Percentiles rank a stretch among this genome's conserved stretches.
phyloP scores from a whole-genome alignment of 2,113 vertebrate species.

The Litocranius walleri region DNA sequence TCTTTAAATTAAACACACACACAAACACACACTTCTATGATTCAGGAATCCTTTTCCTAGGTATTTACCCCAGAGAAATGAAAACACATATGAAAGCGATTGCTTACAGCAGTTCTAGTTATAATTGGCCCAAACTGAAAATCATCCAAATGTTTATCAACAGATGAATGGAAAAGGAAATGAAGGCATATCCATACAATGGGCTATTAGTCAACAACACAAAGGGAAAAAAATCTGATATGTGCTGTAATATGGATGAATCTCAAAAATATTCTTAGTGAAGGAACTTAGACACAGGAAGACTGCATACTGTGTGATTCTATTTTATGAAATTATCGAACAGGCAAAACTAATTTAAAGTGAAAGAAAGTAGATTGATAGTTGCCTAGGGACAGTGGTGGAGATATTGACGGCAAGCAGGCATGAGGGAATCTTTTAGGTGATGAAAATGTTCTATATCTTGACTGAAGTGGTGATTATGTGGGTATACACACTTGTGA shows the following conservation, averaged over 20 bases:
- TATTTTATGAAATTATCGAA: neutral
- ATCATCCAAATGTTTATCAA: neutral
- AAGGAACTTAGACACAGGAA: neutral
- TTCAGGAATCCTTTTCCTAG: neutral
- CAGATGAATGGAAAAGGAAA: neutral
- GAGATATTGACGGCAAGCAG: accelerated
- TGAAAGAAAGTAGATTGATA: neutral
- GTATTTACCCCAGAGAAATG: neutral
- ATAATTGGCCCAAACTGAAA: neutral
- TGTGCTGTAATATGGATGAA: neutral
- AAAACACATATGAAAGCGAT: neutral
- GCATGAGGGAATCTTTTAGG: neutral
- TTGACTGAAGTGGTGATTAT: neutral
- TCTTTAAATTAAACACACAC: neutral
- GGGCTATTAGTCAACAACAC: neutral
- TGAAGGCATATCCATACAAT: neutral
- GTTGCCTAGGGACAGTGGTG: neutral
- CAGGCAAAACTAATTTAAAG: neutral
- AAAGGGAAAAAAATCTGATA: neutral
- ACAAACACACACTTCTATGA: neutral
- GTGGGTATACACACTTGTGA: neutral
- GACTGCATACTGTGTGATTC: neutral
- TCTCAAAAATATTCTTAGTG: neutral
- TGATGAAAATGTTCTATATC: neutral
- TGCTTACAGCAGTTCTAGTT: neutral